These are phyloP conservation scores for Harpagoxenus sublaevis DNA, from an alignment of 2,888 invertebrate genomes.

Conservation along the genomic window DNA sequence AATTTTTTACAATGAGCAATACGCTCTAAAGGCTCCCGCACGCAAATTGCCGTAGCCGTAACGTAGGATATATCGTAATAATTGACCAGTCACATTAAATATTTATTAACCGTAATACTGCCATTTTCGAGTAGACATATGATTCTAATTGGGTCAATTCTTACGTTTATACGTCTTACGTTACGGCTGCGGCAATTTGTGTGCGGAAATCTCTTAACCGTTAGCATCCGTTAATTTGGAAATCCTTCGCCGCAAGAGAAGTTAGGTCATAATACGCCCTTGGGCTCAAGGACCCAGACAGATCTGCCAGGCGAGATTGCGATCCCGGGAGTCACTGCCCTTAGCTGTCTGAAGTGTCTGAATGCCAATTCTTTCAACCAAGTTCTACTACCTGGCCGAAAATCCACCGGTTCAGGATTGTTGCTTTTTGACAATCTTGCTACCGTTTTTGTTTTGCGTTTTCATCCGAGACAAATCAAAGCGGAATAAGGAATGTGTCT, in stretches of 20 bases:
- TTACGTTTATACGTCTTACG: no score
- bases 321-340: slow-evolving; percentile 81
- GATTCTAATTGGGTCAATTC: no score
- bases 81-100: no score
- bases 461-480: slow-evolving; percentile 13
- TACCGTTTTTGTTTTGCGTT: neutral
- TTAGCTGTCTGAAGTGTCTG: slow-evolving; percentile 73
- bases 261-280: slow-evolving; percentile 72
- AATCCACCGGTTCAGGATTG: slow-evolving; percentile 54
- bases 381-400: slow-evolving; percentile 46
- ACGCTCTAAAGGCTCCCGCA: no score
- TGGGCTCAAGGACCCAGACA: slow-evolving; percentile 77
- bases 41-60: no score
- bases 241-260: slow-evolving; percentile 29
- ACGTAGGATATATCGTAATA: no score
- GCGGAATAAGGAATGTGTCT: neutral
- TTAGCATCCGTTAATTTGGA: slow-evolving; percentile 10
- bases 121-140: no score
- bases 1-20: neutral
- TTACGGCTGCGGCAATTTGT: no score
- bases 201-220: neutral
- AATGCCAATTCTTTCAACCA: slow-evolving; percentile 62
- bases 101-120: no score
- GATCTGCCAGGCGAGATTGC: slow-evolving; percentile 80
- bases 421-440: slow-evolving; percentile 29